Evolutionary conservation across 92 coral and sea anemone genomes (phyloP), one percentile per base, ranked within the genome.

Genomic region (Micromussa lordhowensis): DNA sequence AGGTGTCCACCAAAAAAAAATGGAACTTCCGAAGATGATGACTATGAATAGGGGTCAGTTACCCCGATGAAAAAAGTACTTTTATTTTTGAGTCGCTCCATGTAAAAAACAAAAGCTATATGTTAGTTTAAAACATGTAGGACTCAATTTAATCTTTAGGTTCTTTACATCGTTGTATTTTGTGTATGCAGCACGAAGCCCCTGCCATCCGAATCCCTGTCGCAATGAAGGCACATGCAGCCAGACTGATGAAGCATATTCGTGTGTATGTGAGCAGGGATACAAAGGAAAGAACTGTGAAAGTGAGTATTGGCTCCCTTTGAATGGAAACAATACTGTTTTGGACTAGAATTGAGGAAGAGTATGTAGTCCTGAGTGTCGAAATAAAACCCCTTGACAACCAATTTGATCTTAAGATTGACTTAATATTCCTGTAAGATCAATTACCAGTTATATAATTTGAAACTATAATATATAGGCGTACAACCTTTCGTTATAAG

Each of bases 121-220:
- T 61, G 22, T 61, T n/a, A 64, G 26, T 63, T 63, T 14, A 64
- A n/a, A 1, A 21, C 32, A 9, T 64, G 17, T 21, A n/a, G 17
- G 32, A 26, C n/a, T 64, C 28, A 40, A 40, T 40, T 40, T 10
- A 40, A 21, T 21, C 11, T 10, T 14, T 22, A 21, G n/a, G 70
- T 30, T 26, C 28, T 26, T 64, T 6, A 0, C 10, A n/a, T 24
- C 9, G n/a, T 66, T 9, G 15, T 66, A 12, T 66, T 75, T 53
- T 59, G 48, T 82, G 30, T 4, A 54, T 19, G 30, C 74, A 95
- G 98, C 88, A 17, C 58, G 87, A 54, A 91, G 94, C 75, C 81
- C 61, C 9, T 95, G 98, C 72, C 93, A 90, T 29, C 98, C 98
- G 17, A 96, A 93, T 87, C 99, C 99, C 14, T 98, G 99, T 68